Evolutionary conservation across 2,797 vertebrate species (phyloP).

Genomic region (Odontamblyopus lacepedii): DNA sequence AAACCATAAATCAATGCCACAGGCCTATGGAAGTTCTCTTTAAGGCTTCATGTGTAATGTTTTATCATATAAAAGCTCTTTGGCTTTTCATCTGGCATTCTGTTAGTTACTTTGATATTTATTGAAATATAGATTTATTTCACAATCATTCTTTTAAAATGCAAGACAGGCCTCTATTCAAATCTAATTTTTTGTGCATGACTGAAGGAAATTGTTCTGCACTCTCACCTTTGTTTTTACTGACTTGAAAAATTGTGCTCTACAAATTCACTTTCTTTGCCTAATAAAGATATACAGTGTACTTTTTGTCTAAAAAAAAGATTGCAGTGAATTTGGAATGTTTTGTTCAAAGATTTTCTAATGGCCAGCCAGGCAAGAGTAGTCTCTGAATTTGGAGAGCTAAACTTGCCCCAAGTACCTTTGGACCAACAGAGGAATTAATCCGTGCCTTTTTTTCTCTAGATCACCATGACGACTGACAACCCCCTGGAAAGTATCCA

Average conservation of each 20-base stretch:
- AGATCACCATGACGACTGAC: conserved; percentile 68
- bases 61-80: not conserved
- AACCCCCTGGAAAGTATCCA: conserved; percentile 72
- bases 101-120: not conserved
- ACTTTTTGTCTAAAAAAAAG: not conserved
- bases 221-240: no score
- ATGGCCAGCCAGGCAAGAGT: conserved; percentile 25
- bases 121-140: not conserved
- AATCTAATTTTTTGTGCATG: no score
- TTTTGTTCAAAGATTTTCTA: conserved; percentile 11
- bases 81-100: not conserved
- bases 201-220: no score
- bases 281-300: not conserved
- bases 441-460: conserved; percentile 58
- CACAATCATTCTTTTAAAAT: not conserved
- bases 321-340: no score
- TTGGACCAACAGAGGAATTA: conserved; percentile 59
- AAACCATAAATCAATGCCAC: conserved; percentile 26
- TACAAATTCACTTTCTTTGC: no score
- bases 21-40: conserved; percentile 13
- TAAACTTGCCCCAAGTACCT: conserved; percentile 55
- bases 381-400: conserved; percentile 15
- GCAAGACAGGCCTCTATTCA: no score
- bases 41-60: conserved; percentile 13
- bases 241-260: no score